Conservation (phyloP, 2,888 invertebrate genomes). For the Antheraea assamensis region DNA sequence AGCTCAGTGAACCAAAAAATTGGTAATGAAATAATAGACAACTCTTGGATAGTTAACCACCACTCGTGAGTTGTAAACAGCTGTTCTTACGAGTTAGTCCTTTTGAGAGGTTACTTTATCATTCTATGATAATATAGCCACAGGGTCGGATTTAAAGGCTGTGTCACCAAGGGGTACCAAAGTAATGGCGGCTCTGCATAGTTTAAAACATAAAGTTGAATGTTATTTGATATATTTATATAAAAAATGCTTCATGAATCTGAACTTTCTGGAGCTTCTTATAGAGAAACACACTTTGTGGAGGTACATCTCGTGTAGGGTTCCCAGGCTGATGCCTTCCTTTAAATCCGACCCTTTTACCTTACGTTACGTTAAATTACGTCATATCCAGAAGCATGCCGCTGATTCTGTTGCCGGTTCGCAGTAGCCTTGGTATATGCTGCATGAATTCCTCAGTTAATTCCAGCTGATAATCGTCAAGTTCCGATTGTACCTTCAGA, state of each 20-base stretch:
- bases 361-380: constrained; percentile 35
- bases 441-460: constrained; percentile 52
- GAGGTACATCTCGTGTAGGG: background rate
- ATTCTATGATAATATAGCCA: background rate
- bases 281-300: background rate
- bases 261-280: background rate
- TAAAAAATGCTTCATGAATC: background rate
- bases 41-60: background rate
- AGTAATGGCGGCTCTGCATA: background rate
- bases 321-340: background rate
- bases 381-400: constrained; percentile 59
- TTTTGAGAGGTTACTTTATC: background rate
- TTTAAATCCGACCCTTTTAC: background rate
- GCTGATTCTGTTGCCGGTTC: constrained; percentile 54
- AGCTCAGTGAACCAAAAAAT: background rate
- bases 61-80: background rate
- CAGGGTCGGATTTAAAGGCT: background rate
- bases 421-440: constrained; percentile 51
- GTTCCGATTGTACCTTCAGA: constrained; percentile 52
- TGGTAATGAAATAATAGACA: background rate
- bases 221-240: background rate
- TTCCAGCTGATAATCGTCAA: constrained; percentile 44
- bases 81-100: background rate
- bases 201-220: background rate
- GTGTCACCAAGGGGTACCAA: background rate